Conservation (phyloP, 2,888 invertebrate species). For the Nomada fabriciana region DNA sequence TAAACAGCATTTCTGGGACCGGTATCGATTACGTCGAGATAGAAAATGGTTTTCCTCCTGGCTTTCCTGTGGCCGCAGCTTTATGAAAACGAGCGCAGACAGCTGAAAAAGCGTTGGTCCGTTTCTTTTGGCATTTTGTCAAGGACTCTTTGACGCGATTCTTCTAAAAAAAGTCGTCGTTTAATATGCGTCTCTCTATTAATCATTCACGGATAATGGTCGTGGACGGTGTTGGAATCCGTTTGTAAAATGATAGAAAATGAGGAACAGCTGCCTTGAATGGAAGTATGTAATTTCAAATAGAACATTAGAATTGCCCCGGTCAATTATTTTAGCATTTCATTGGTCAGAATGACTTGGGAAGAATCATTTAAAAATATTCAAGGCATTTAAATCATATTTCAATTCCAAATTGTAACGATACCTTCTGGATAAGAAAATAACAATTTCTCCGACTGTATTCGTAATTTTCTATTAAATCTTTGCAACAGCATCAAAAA, state of each 20-base stretch:
- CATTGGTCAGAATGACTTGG: no score
- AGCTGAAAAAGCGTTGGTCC: slow-evolving; percentile 25
- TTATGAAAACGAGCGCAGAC: slow-evolving; percentile 41
- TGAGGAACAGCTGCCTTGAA: not conserved
- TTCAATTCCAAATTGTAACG: no score
- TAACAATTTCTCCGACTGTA: no score
- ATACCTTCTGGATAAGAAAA: no score
- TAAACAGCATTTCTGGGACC: slow-evolving; percentile 32
- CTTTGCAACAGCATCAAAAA: no score
- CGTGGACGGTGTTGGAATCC: slow-evolving; percentile 9
- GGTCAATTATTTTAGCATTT: no score
- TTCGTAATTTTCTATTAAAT: no score
- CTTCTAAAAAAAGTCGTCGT: slow-evolving; percentile 27
- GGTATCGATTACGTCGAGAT: slow-evolving; percentile 39
- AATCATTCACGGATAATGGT: slow-evolving; percentile 51
- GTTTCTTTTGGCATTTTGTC: slow-evolving; percentile 44
- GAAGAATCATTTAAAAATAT: no score
- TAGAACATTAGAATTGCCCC: no score
- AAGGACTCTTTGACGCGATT: slow-evolving; percentile 20
- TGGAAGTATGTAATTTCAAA: not conserved
- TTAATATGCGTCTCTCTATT: slow-evolving; percentile 56
- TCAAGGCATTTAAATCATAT: no score
- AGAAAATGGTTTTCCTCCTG: slow-evolving; percentile 21
- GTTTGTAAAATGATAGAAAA: not conserved
- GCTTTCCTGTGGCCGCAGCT: slow-evolving; percentile 29